A percentile compares a stretch with the other conserved stretches of the same genome.
phyloP scores from a whole-genome alignment of 2,113 vertebrate species.

The Mungos mungo region DNA sequence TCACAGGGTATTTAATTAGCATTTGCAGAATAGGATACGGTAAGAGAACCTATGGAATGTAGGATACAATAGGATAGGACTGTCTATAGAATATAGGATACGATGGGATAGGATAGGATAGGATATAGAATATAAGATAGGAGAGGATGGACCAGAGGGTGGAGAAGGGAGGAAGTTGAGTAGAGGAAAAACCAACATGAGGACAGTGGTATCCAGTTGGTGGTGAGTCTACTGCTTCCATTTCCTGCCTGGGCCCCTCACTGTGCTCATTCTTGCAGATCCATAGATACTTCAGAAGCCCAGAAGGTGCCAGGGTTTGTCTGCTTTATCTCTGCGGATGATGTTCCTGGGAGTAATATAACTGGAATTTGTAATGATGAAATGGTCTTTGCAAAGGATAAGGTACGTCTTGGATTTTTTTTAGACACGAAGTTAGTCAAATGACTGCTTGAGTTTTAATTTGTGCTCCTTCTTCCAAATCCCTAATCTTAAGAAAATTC shows the following conservation, averaged over 20 bases:
- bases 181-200: neutral
- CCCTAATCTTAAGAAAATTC: neutral
- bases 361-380: constrained; percentile 90
- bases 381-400: constrained; percentile 88
- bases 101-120: neutral
- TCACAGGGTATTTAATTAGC: neutral
- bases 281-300: constrained; percentile 88
- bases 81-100: neutral
- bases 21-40: neutral
- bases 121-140: neutral
- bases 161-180: neutral
- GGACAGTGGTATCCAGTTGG: neutral
- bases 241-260: neutral
- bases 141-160: neutral
- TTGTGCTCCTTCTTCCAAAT: constrained; percentile 20
- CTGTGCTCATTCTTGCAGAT: constrained; percentile 82
- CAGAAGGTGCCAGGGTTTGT: constrained; percentile 89
- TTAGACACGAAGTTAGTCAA: neutral
- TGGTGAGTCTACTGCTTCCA: neutral
- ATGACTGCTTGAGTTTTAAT: neutral
- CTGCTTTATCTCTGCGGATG: constrained; percentile 89
- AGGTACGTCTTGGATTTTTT: constrained; percentile 81
- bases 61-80: no score
- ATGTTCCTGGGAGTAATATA: constrained; percentile 91
- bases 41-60: no score